Base-by-base conservation (phyloP, 2,888 invertebrate genomes). In the Tetheella fluctuosa region DNA sequence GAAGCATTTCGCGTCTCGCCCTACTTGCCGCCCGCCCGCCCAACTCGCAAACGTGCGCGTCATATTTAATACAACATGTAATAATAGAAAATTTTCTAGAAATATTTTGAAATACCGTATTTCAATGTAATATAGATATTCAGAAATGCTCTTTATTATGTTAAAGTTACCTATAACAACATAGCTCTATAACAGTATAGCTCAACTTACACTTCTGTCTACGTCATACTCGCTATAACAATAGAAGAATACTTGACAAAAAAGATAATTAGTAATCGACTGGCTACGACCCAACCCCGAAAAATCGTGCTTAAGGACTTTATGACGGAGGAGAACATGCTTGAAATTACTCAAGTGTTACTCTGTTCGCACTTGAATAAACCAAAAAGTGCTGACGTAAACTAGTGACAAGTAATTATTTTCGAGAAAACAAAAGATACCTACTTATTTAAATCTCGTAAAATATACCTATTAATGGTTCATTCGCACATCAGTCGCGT, bases 1-100 rank as follows among this genome's bases (percentile, higher is more conserved):
- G 89, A 68, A 85, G 89, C 86, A 86, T 89, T 88, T 88, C 87
- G 86, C 89, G 85, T 89, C 88, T 86, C 91, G 90, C 89, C 91
- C 91, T 90, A 89, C 83, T 88, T 88, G 88, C 84, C 80, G 80
- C 84, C 89, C 84, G 86, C 85, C 85, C 88, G 89, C 85, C 87
- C 82, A 82, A 74, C 84, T 79, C 79, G 76, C 76, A 77, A 73
- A 75, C 71, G 67, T 10, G 48, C 48, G 17, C 48, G 10, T 48
- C 17, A 48, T 20, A 48, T 42, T 39, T 12, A 39, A 39, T 17
- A 42, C 8, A 42, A 42, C 42, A 48, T 10, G 48, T 20, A 48
- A 48, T 48, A 48, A 48, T 48, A 48, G 17, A 48, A 48, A 48
- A 34, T n/a, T n/a, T n/a, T n/a, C n/a, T n/a, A n/a, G n/a, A n/a